Evolutionary conservation across 2,888 invertebrate genomes (phyloP), one percentile per base, ranked within the genome.

Genomic region (Sesamia inferens): DNA sequence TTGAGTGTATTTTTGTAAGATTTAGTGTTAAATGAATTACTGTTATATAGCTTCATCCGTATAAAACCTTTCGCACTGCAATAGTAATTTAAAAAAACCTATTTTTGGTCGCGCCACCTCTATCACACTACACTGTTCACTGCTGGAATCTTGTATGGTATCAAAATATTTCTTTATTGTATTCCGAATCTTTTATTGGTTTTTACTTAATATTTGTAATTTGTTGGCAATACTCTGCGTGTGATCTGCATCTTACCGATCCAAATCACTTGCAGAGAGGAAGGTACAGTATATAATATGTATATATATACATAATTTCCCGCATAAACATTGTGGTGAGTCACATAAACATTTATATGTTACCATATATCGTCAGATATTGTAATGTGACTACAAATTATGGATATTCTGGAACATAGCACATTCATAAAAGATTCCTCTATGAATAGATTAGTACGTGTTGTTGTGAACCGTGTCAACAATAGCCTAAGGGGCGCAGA

Each of bases 391-490:
- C 13, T 51, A 64, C 13, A 31, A 19, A 62, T 74, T 78, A 74
- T 68, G 68, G 78, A 74, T 66, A 66, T 74, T 78, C 78, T 78
- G 59, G 78, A 78, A 78, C 68, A 48, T 73, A 64, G 24, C 68
- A 58, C 71, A 68, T 70, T 58, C 61, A 70, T 76, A 55, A 78
- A 51, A 57, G 8, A 72, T 73, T 64, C 71, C 51, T 69, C n/a
- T 71, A 69, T 59, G 68, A 72, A 68, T 63, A 59, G 8, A 68
- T 73, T 48, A 78, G 44, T 64, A 74, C 44, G 42, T 78, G 68
- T 78, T 78, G 48, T 65, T 57, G 68, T 57, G 55, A 24, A 19
- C 71, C 54, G 22, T 57, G 68, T 57, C 48, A 24, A 19, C 63
- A 54, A 22, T 42, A 63, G 39, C 54, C 16, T 48, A 13, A 2